Conservation (phyloP, 2,797 vertebrate species). For the Gadopsis marmoratus region DNA sequence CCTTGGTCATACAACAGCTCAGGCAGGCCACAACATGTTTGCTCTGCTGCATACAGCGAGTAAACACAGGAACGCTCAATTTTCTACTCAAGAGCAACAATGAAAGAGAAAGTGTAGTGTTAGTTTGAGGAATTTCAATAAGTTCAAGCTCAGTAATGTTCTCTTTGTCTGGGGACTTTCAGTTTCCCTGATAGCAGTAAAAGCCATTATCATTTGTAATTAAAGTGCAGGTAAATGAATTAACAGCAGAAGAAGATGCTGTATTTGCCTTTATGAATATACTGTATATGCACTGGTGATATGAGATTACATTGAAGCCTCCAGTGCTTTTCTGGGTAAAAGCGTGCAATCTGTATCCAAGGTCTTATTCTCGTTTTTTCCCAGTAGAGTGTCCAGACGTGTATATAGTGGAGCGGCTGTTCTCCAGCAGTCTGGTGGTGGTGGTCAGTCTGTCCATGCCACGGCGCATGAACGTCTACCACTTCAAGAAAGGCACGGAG, state of each 20-base stretch:
- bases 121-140: conserved; percentile 25
- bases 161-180: conserved; percentile 13
- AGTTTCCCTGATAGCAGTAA: not conserved
- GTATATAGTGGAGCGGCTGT: conserved; percentile 95
- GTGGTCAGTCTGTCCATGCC: conserved; percentile 93
- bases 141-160: not conserved
- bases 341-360: not conserved
- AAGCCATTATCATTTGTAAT: not conserved
- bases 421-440: conserved; percentile 96
- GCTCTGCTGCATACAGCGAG: conserved; percentile 11
- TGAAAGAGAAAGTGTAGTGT: conserved; percentile 2
- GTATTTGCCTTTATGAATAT: not conserved
- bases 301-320: not conserved
- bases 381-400: conserved; percentile 93
- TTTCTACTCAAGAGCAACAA: conserved; percentile 27
- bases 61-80: conserved; percentile 3
- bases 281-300: not conserved
- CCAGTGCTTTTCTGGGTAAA: not conserved
- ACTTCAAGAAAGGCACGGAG: conserved; percentile 98
- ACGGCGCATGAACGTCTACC: conserved; percentile 94
- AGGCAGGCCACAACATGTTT: conserved; percentile 32
- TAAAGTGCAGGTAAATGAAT: not conserved
- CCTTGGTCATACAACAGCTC: conserved; percentile 14
- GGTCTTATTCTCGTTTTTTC: not conserved
- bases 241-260: not conserved